Percentiles rank a stretch among this genome's conserved stretches.
phyloP scores from a whole-genome alignment of 2,797 vertebrate species.

The Momotus momota region DNA sequence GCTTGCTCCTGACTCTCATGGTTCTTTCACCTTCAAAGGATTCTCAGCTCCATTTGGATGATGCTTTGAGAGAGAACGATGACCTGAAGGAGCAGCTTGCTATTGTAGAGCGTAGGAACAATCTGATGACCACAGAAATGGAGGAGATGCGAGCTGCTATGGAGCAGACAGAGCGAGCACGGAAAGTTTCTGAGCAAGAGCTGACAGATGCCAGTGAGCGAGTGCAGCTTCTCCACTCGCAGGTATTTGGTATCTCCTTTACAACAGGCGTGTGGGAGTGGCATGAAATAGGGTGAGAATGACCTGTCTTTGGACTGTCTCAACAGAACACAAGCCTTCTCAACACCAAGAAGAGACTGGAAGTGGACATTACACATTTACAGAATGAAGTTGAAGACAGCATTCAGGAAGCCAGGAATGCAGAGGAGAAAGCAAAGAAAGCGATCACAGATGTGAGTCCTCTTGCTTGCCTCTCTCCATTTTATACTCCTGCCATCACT shows the following conservation, averaged over 20 bases:
- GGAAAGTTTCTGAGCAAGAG: constrained; percentile 90
- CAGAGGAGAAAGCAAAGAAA: constrained; percentile 94
- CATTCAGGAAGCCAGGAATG: constrained; percentile 89
- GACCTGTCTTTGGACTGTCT: neutral
- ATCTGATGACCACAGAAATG: constrained; percentile 83
- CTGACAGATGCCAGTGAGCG: constrained; percentile 87
- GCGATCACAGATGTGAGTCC: constrained; percentile 90
- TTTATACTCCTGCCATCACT: neutral
- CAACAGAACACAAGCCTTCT: constrained; percentile 88
- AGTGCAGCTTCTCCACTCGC: constrained; percentile 84
- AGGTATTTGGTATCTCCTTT: constrained; percentile 49
- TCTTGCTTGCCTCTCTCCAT: neutral
- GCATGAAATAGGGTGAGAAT: neutral
- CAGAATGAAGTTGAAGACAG: constrained; percentile 88
- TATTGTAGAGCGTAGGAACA: constrained; percentile 82
- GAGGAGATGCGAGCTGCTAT: constrained; percentile 85
- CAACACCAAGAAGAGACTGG: constrained; percentile 91
- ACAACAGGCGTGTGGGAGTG: rapidly evolving
- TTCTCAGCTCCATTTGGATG: constrained; percentile 88
- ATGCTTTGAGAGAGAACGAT: constrained; percentile 81
- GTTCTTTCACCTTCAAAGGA: constrained; percentile 76
- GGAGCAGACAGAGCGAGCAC: constrained; percentile 88
- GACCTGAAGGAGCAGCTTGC: constrained; percentile 86
- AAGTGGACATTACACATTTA: constrained; percentile 85
- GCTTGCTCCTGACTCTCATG: neutral